Base-by-base conservation (phyloP, 2,113 vertebrate genomes). In the Mesocricetus auratus region DNA sequence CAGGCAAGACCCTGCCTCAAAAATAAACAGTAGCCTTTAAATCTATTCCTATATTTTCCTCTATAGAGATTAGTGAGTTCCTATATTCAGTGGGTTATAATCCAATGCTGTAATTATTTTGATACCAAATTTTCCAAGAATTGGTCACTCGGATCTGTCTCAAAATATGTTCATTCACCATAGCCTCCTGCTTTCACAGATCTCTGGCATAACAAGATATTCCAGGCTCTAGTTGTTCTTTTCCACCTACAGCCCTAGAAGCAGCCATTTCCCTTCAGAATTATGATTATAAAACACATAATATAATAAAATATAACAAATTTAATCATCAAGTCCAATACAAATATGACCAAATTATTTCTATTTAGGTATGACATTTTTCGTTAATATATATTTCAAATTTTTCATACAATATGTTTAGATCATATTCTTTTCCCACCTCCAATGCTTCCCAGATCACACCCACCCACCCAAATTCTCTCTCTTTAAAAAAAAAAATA, bases 1-100 rank as follows among this genome's bases (percentile, higher is more conserved):
- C 10, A 62, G 13, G 58, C 39, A 85, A 64, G 24, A 45, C 24
- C 29, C 26, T 31, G 60, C 12, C 24, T 83, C 26, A 85, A 85
- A 64, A 62, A n/a, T 42, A 62, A 29, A 45, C 7, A 83, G 45
- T 24, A 50, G 29, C n/a, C 62, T 66, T 66, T 86, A 86, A 33
- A 50, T 50, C 68, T 90, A 87, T 66, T 90, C n/a, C 69, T 62
- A 53, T 87, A 87, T 90, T 93, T 93, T 33, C 75, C 31, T 91
- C 29, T 62, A 62, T 74, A 60, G 5, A 71, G 56, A 31, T 45
- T 62, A 78, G 66, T 33, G 17, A 50, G 89, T 36, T 71, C 73
- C 68, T 42, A 82, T 90, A 78, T 78, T 73, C 81, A 96, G 21
- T 85, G 12, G 9, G 21, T 90, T 90, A 96, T 47, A 88, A 83